A percentile compares a stretch with the other conserved stretches of the same genome.
Conservation (phyloP, 2,113 vertebrate genomes). For the Rhinichthys klamathensis region DNA sequence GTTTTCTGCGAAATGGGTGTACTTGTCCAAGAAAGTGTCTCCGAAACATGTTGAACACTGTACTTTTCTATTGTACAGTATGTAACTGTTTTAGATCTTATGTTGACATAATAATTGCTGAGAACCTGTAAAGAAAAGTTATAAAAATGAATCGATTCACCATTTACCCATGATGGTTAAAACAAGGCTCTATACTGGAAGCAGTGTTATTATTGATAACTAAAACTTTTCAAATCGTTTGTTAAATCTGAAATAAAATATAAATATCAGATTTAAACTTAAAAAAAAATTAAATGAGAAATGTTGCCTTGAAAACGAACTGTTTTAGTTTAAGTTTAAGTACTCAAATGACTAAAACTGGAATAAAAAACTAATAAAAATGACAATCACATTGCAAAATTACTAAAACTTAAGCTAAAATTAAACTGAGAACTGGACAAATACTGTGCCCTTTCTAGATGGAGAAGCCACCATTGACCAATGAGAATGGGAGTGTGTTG, state of each 20-base stretch:
- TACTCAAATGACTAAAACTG: background rate
- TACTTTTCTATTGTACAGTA: background rate
- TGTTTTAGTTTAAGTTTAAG: background rate
- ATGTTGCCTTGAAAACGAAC: background rate
- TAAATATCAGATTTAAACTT: background rate
- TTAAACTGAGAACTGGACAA: background rate
- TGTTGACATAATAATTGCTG: background rate
- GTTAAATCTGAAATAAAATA: background rate
- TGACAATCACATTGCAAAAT: background rate
- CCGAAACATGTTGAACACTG: background rate
- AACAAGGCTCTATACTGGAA: background rate
- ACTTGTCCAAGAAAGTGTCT: slow-evolving; percentile 40
- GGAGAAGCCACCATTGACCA: slow-evolving; percentile 70
- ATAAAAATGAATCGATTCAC: background rate
- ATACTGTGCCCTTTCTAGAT: slow-evolving; percentile 54
- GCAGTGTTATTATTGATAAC: background rate
- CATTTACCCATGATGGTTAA: background rate
- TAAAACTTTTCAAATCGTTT: background rate
- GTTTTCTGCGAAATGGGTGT: slow-evolving; percentile 11
- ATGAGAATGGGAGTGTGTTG: slow-evolving; percentile 58
- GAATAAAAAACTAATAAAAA: background rate
- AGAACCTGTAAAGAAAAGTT: slow-evolving; percentile 7
- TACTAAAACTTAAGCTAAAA: background rate
- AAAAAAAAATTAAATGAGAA: background rate
- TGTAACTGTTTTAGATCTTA: background rate